phyloP scores from a whole-genome alignment of 2,888 invertebrate genomes.

The Caenorhabditis japonica region DNA sequence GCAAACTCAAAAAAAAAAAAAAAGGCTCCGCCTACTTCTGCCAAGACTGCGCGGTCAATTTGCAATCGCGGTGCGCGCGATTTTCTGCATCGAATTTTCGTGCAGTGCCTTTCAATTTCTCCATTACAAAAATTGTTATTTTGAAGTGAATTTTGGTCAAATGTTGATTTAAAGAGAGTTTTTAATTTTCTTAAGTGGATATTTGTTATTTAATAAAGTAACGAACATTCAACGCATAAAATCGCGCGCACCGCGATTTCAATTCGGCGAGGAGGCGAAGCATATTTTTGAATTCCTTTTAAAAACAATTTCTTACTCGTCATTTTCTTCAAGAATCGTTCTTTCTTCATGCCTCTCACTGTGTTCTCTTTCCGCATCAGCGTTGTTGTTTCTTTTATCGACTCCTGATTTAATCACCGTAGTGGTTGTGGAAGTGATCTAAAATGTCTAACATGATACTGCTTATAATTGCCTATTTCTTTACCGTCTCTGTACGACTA shows the following conservation, averaged over 20 bases:
- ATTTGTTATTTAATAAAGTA: no score
- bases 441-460: constrained; percentile 1
- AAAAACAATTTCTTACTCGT: constrained; percentile 10
- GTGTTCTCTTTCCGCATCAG: constrained; percentile 17
- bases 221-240: no score
- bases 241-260: no score
- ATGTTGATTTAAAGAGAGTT: not conserved
- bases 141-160: no score
- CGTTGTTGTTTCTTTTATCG: constrained; percentile 51
- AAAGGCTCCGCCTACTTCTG: no score
- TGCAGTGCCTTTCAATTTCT: no score
- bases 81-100: no score
- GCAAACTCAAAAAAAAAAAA: no score
- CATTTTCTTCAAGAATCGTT: constrained; percentile 19
- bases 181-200: no score
- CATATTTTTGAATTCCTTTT: not conserved
- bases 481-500: constrained; percentile 24
- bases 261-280: not conserved
- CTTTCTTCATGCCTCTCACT: constrained; percentile 13
- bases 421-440: constrained; percentile 45
- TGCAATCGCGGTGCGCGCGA: no score
- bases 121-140: no score
- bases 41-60: no score
- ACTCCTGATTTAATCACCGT: constrained; percentile 49
- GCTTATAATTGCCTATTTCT: not conserved